Evolutionary conservation across 2,113 vertebrate genomes (phyloP), one percentile per base, ranked within the genome.

Genomic region (Zingel zingel): DNA sequence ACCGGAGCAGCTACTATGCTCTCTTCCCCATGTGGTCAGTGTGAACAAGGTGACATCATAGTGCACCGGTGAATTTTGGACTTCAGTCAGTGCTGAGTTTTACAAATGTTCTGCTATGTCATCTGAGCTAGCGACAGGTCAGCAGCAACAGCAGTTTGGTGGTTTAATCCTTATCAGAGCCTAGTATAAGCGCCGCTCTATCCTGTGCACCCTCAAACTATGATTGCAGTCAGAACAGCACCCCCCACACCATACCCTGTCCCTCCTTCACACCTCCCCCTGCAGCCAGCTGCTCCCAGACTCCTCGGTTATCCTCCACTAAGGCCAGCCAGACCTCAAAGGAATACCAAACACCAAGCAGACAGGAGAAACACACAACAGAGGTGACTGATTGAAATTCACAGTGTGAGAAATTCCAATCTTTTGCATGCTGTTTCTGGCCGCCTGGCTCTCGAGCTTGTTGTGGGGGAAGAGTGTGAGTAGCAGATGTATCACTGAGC

Each of bases 301-400:
- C 76, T 69, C 69, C 68, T 77, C 69, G 47, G 65, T 53, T 70
- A 77, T 68, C 58, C 69, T 77, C 57, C 53, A 75, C 36, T 69
- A 23, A 27, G 74, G 65, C 74, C 71, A 72, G 25, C 33, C 75
- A 73, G 53, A 65, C 65, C 81, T 79, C 83, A 78, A 56, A 81
- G 72, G 78, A 92, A 82, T 75, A 84, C 57, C 75, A 82, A 79
- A 82, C 64, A 43, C 74, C 39, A 39, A 39, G 68, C 63, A 47
- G 27, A 36, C 63, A 48, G 66, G 45, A 77, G 57, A 80, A 84
- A 73, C 74, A 84, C 75, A 89, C 79, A 82, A 66, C 83, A 53
- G 83, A 81, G 86, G 85, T 85, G 85, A 71, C 82, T 90, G 85
- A 85, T 84, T 86, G 88, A 88, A 88, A 87, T 84, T 91, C 89